phyloP scores from a whole-genome alignment of 2,888 invertebrate genomes.

The Periphyllus acericola region DNA sequence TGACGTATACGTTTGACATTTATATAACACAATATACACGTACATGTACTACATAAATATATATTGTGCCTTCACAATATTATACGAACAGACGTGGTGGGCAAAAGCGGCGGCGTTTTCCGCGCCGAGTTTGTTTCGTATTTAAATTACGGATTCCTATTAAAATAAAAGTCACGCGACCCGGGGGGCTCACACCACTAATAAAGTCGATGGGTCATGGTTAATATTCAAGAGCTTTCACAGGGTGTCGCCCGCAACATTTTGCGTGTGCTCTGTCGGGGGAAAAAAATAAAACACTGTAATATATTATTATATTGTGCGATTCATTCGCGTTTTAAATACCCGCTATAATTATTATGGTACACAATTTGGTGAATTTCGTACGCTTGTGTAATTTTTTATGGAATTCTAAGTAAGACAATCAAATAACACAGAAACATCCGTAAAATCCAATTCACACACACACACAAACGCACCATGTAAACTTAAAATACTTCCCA shows the following conservation, averaged over 20 bases:
- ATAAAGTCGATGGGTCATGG: slow-evolving; percentile 51
- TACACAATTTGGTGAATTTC: too few relatives aligned
- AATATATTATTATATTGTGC: too few relatives aligned
- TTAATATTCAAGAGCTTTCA: slow-evolving; percentile 53
- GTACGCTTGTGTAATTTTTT: too few relatives aligned
- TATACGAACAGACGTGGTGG: neutral
- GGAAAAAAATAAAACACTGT: neutral
- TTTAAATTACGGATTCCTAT: slow-evolving; percentile 53
- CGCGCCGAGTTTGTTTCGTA: slow-evolving; percentile 23
- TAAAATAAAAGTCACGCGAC: slow-evolving; percentile 58
- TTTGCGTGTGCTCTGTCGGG: neutral
- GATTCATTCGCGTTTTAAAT: too few relatives aligned
- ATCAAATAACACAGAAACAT: too few relatives aligned
- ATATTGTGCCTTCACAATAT: neutral
- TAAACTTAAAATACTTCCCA: too few relatives aligned
- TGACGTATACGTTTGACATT: slow-evolving; percentile 1
- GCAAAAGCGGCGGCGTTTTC: neutral
- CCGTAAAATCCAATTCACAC: too few relatives aligned
- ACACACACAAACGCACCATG: too few relatives aligned
- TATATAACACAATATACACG: neutral
- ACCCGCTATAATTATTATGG: too few relatives aligned
- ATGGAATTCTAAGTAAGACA: too few relatives aligned
- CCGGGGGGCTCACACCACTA: slow-evolving; percentile 7
- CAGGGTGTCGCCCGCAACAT: slow-evolving; percentile 44
- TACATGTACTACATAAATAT: neutral